Percentiles rank a stretch among this genome's conserved stretches.
Conservation (phyloP, 2,888 invertebrate genomes). For the Ecliptopera silaceata region DNA sequence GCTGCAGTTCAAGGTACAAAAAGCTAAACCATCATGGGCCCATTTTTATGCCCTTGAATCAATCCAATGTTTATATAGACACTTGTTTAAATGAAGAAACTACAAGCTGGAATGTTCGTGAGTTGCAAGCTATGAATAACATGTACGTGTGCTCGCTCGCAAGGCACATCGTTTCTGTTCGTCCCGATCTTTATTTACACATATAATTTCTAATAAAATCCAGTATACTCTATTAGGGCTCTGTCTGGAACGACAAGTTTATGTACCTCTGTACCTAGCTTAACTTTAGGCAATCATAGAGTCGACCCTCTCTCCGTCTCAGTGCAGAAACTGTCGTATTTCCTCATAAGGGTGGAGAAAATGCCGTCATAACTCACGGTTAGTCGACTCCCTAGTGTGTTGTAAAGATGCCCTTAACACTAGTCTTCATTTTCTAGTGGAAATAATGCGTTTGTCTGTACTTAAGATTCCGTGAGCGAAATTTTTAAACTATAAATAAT, state of each 20-base stretch:
- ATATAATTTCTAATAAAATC: slow-evolving; percentile 34
- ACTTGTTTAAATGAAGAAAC: too few relatives aligned
- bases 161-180: slow-evolving; percentile 2
- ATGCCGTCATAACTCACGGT: slow-evolving; percentile 79
- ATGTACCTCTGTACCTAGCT: slow-evolving; percentile 49
- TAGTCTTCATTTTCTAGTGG: slow-evolving; percentile 78
- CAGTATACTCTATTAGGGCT: slow-evolving; percentile 30
- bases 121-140: background rate
- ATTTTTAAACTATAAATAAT: background rate
- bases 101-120: background rate
- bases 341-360: slow-evolving; percentile 80
- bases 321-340: slow-evolving; percentile 76
- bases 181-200: slow-evolving; percentile 1
- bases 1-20: too few relatives aligned
- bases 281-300: slow-evolving; percentile 72
- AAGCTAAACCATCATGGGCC: too few relatives aligned
- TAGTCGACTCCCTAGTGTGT: slow-evolving; percentile 75
- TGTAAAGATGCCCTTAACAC: slow-evolving; percentile 82
- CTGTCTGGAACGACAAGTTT: slow-evolving; percentile 41
- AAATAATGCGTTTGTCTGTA: slow-evolving; percentile 58
- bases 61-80: too few relatives aligned
- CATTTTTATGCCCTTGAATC: too few relatives aligned
- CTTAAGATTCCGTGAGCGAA: slow-evolving; percentile 46
- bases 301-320: slow-evolving; percentile 61
- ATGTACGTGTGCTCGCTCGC: too few relatives aligned